A percentile compares a stretch with the other conserved stretches of the same genome.
Conservation (phyloP, 1,140 invertebrate species). For the Goniozus legneri region DNA sequence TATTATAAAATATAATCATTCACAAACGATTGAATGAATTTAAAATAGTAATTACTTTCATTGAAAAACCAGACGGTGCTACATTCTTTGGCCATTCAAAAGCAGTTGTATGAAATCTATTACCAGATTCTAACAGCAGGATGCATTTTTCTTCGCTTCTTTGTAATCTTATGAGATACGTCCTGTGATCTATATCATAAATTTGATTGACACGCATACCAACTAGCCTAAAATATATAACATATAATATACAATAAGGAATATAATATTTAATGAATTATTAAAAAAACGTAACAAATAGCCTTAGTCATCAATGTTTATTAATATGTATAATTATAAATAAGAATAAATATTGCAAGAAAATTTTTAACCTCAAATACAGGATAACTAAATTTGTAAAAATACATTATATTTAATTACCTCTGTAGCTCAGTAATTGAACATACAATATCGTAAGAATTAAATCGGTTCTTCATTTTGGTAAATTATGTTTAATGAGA, state of each 20-base stretch:
- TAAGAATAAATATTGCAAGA: conserved; percentile 4
- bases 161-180: conserved; percentile 90
- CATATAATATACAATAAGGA: conserved; percentile 12
- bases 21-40: conserved; percentile 10
- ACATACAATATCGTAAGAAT: conserved; percentile 86
- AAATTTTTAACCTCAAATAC: background rate
- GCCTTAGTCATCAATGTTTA: background rate
- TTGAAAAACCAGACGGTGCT: conserved; percentile 92
- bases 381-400: background rate
- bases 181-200: conserved; percentile 96
- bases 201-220: conserved; percentile 95
- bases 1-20: conserved; percentile 14
- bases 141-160: conserved; percentile 79
- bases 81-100: conserved; percentile 99
- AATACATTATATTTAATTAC: conserved; percentile 53
- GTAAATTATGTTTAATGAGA: background rate
- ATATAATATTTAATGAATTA: conserved; percentile 2
- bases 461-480: conserved; percentile 88
- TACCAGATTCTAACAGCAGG: conserved; percentile 91
- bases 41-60: conserved; percentile 72
- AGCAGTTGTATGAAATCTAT: conserved; percentile 86
- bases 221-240: conserved; percentile 61
- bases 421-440: conserved; percentile 80
- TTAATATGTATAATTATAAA: conserved; percentile 6
- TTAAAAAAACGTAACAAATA: background rate